A percentile compares a stretch with the other conserved stretches of the same genome.
Evolutionary conservation across 2,113 vertebrate species (phyloP).

Genomic region (Mugil cephalus): DNA sequence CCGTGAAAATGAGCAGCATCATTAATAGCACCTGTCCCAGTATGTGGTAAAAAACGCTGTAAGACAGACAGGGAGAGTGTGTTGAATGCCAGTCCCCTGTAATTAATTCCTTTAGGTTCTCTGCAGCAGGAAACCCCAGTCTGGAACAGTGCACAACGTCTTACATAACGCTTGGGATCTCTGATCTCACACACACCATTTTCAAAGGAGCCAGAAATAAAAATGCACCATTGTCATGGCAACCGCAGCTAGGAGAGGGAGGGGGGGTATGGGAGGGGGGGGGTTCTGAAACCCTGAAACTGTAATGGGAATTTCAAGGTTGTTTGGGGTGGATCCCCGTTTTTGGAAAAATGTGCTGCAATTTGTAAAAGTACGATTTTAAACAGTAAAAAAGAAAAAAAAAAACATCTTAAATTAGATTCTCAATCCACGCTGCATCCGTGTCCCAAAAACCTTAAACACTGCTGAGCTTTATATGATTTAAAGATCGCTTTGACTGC

Average conservation of each 20-base stretch:
- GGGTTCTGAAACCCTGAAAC: conserved; percentile 74
- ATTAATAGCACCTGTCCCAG: conserved; percentile 37
- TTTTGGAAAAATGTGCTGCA: no score
- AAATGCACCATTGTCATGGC: conserved; percentile 83
- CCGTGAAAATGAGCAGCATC: conserved; percentile 11
- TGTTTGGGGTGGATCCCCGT: conserved; percentile 71
- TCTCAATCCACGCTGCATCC: neutral
- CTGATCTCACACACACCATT: conserved; percentile 74
- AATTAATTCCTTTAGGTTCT: conserved; percentile 73
- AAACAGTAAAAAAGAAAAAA: no score
- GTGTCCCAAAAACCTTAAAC: conserved; percentile 14
- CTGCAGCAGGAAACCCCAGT: conserved; percentile 82
- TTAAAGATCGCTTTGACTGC: neutral
- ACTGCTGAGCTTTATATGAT: neutral
- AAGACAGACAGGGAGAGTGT: conserved; percentile 32
- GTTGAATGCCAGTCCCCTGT: conserved; percentile 43
- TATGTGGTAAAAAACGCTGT: conserved; percentile 34
- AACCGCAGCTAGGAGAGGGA: conserved; percentile 75
- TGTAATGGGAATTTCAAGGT: conserved; percentile 79
- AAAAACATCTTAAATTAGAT: no score
- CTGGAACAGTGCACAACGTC: conserved; percentile 70
- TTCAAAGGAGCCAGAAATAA: conserved; percentile 82
- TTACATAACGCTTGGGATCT: conserved; percentile 80
- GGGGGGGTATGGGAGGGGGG: no score
- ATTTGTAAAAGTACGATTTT: no score